Base-by-base conservation (phyloP, 1,140 invertebrate species). In the Zelostemma sp. region DNA sequence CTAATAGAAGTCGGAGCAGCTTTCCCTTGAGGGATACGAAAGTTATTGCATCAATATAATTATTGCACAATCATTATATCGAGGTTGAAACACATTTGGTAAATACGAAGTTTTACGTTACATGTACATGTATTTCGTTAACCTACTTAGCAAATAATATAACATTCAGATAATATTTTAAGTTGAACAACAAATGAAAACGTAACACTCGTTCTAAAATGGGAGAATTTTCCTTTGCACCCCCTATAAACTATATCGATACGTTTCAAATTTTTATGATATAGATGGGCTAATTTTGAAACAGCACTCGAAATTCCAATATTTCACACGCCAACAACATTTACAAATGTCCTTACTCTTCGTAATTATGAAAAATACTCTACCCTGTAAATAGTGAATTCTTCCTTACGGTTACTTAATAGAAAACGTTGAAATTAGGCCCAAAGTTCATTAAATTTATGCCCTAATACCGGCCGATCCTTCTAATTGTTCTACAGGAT, bases 91-190 rank as follows among this genome's bases (percentile, higher is more conserved):
- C 14, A 41, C 40, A 38, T 38, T 38, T 38, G 35, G 35, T 11
- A n/a, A 1, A 2, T 38, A 4, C 35, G 9, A 38, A 38, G 35
- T 38, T 31, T 31, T 11, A 31, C 28, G 5, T 31, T 31, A 6
- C 5, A 49, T 25, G 14, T 41, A 56, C 56, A 48, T 47, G 35
- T 41, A 63, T 54, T 55, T 1, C 19, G 35, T 0, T 54, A 54
- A 46, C 17, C 57, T 35, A 31, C 64, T 60, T 50, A 67, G 56
- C 31, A 49, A 67, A 56, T 17, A 61, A 25, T 25, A 48, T 62
- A 68, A 68, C 65, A 68, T 58, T 62, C 12, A 62, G 57, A 62
- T 61, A 68, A 31, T 60, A 67, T 48, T 67, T 67, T 31, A 62
- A 19, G 25, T 68, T 47, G 50, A 40, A 58, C 48, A 68, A 68